Percentiles rank a stretch among this genome's conserved stretches.
These are phyloP conservation scores for Phrynocephalus vlangalii DNA, from an alignment of 2,797 vertebrate species.

Conservation along the genomic window DNA sequence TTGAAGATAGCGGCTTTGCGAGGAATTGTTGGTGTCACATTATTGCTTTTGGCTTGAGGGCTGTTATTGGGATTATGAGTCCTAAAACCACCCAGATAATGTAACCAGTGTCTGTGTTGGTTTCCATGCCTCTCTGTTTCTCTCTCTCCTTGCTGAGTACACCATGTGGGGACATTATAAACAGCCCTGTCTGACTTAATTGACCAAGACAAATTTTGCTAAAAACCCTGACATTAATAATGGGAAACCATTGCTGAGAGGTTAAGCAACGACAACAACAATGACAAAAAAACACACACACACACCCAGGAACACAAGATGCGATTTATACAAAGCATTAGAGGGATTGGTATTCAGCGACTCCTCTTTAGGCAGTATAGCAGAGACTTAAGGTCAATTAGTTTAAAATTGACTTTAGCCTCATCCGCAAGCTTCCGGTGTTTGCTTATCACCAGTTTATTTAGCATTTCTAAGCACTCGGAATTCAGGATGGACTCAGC, in stretches of 20 bases:
- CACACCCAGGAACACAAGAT: constrained; percentile 37
- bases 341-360: constrained; percentile 29
- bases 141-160: background rate
- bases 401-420: constrained; percentile 72
- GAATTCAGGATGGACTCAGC: constrained; percentile 13
- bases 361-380: constrained; percentile 60
- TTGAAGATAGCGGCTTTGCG: too few relatives aligned
- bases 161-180: constrained; percentile 71
- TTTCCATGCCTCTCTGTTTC: constrained; percentile 44
- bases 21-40: too few relatives aligned
- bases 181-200: constrained; percentile 68
- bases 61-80: too few relatives aligned
- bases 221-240: constrained; percentile 74
- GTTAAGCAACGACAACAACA: constrained; percentile 9
- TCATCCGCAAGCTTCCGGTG: constrained; percentile 54
- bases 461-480: background rate
- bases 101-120: too few relatives aligned
- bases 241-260: constrained; percentile 68
- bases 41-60: too few relatives aligned
- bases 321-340: constrained; percentile 55
- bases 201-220: constrained; percentile 76
- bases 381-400: constrained; percentile 71
- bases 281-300: background rate
- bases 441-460: constrained; percentile 53
- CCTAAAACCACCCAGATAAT: too few relatives aligned